Conservation (phyloP, 1,140 invertebrate species). For the Aphaenogaster rudis region DNA sequence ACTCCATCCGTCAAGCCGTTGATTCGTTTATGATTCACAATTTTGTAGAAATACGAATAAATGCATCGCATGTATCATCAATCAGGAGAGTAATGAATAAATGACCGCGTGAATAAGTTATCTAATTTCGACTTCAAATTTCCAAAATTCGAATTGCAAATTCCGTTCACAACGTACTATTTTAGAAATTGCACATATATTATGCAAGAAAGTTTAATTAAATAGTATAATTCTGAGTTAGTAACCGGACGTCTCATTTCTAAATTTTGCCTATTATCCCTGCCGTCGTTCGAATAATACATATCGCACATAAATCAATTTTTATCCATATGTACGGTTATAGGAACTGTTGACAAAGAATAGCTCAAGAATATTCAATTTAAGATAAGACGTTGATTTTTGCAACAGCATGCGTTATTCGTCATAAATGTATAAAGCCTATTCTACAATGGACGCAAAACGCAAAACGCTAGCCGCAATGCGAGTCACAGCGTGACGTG, state of each 20-base stretch:
- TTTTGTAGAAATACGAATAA: background rate
- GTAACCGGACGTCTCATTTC: background rate
- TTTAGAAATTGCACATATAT: background rate
- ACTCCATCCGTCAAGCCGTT: slow-evolving; percentile 25
- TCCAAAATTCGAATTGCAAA: background rate
- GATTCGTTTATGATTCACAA: slow-evolving; percentile 31
- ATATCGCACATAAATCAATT: background rate
- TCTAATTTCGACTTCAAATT: background rate
- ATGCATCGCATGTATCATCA: background rate
- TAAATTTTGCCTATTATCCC: background rate
- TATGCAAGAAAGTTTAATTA: slow-evolving; percentile 4
- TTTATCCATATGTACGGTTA: background rate
- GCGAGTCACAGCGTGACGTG: no score
- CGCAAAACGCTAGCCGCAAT: no score
- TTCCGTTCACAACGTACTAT: background rate
- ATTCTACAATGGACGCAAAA: no score
- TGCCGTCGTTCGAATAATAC: background rate
- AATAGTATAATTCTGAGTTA: background rate
- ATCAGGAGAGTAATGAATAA: background rate
- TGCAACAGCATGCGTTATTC: background rate
- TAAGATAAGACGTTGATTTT: background rate
- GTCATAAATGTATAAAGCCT: background rate
- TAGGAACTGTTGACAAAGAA: background rate
- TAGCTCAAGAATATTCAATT: background rate
- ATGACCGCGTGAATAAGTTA: background rate